These are phyloP conservation scores for Doryteuthis pealeii DNA, from an alignment of 1,140 invertebrate genomes.

Conservation along the genomic window DNA sequence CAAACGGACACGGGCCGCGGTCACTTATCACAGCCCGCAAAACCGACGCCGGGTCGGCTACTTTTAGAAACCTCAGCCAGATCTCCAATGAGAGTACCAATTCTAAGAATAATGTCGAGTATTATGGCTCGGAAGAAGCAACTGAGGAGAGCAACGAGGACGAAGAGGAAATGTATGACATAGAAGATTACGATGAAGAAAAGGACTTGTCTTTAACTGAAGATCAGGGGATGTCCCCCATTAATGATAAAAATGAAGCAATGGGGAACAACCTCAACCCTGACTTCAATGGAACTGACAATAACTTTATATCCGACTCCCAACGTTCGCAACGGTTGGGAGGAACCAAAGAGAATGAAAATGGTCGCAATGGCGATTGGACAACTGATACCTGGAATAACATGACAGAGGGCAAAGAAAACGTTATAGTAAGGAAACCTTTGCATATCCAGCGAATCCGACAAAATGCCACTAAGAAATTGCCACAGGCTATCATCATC, in stretches of 20 bases:
- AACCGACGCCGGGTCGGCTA: neutral
- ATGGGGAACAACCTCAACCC: no score
- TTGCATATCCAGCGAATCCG: conserved; percentile 4
- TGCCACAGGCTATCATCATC: conserved; percentile 51
- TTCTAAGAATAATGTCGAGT: neutral
- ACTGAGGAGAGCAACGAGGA: neutral
- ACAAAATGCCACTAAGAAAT: conserved; percentile 17
- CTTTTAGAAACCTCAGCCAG: neutral
- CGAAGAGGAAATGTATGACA: neutral
- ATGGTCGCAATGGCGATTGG: neutral
- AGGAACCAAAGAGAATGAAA: neutral
- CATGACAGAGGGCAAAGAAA: neutral
- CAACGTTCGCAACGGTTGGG: neutral
- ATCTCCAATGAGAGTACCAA: neutral
- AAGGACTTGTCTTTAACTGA: no score
- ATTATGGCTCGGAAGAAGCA: neutral
- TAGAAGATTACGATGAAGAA: no score
- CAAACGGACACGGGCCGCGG: neutral
- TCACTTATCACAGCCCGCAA: neutral
- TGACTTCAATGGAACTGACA: no score
- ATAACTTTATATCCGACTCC: no score
- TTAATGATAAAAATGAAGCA: no score
- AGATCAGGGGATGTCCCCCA: no score
- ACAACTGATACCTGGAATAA: neutral
- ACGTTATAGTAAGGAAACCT: neutral